Evolutionary conservation across 2,797 vertebrate species (phyloP).

Genomic region (Sebastes dallii): DNA sequence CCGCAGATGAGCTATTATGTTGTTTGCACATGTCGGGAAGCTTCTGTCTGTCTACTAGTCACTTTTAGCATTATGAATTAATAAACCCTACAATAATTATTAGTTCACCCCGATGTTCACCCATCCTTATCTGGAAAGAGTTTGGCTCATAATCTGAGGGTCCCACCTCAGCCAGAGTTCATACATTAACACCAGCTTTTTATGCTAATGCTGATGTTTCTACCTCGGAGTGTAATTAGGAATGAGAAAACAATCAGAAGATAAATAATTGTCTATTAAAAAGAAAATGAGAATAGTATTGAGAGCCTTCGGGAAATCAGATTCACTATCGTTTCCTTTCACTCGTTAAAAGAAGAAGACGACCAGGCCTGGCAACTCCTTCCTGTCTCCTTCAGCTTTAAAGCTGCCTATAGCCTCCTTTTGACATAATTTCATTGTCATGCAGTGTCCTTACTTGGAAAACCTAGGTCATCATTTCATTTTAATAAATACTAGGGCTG

Average conservation of each 20-base stretch:
- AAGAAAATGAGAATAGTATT: conserved; percentile 41
- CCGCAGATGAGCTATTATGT: conserved; percentile 47
- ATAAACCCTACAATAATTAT: conserved; percentile 27
- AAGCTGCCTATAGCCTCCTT: conserved; percentile 14
- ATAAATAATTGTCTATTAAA: conserved; percentile 58
- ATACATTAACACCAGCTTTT: conserved; percentile 27
- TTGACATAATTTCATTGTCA: conserved; percentile 25
- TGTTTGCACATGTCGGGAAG: conserved; percentile 49
- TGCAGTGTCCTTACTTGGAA: conserved; percentile 22
- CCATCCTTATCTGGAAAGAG: conserved; percentile 18
- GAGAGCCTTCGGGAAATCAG: conserved; percentile 48
- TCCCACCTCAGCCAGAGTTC: conserved; percentile 38
- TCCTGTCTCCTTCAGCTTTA: conserved; percentile 5
- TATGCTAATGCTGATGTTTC: conserved; percentile 38
- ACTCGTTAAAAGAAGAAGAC: conserved; percentile 42
- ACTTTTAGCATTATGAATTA: conserved; percentile 18
- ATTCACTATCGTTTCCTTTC: conserved; percentile 42
- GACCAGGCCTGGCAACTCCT: conserved; percentile 33
- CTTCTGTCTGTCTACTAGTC: conserved; percentile 4
- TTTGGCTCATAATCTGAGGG: conserved; percentile 20
- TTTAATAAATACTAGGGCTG: background rate
- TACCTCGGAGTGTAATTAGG: conserved; percentile 50
- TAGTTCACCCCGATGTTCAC: conserved; percentile 4
- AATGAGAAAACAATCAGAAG: conserved; percentile 45
- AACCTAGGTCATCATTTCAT: conserved; percentile 20